These are phyloP conservation scores for Nyctereutes procyonoides DNA, from an alignment of 2,113 vertebrate species.

Conservation along the genomic window DNA sequence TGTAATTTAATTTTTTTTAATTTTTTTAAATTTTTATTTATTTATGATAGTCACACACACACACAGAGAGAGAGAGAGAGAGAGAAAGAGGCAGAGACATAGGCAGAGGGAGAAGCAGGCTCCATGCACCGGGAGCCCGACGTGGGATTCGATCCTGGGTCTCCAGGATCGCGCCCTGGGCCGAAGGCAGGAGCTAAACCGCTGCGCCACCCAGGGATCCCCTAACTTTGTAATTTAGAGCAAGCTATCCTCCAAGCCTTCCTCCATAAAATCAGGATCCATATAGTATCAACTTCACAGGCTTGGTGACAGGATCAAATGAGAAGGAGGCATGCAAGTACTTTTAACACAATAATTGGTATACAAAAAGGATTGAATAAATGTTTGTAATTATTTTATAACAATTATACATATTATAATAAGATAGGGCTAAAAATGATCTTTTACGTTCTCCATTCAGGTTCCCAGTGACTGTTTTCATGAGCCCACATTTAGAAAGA, in stretches of 20 bases:
- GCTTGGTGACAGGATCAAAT: neutral
- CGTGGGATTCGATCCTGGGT: too few relatives aligned
- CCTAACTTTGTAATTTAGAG: neutral
- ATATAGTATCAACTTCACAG: neutral
- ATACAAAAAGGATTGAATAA: neutral
- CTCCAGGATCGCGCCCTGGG: too few relatives aligned
- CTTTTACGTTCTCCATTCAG: neutral
- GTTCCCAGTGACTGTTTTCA: neutral
- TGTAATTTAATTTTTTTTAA: too few relatives aligned
- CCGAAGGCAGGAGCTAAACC: too few relatives aligned
- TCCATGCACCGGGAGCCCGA: too few relatives aligned
- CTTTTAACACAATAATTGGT: neutral
- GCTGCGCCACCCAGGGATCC: too few relatives aligned
- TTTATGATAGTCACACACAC: too few relatives aligned
- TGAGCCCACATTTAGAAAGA: neutral
- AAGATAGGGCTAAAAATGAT: neutral
- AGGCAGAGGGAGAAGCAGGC: too few relatives aligned
- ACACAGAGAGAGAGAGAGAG: too few relatives aligned
- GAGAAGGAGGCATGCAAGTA: neutral
- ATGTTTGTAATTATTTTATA: neutral
- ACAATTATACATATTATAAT: neutral
- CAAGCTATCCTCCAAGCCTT: neutral
- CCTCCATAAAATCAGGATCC: neutral
- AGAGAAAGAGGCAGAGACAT: too few relatives aligned
- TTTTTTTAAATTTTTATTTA: too few relatives aligned